phyloP scores from a whole-genome alignment of 2,113 vertebrate species.

The Nansenia antarctica region DNA sequence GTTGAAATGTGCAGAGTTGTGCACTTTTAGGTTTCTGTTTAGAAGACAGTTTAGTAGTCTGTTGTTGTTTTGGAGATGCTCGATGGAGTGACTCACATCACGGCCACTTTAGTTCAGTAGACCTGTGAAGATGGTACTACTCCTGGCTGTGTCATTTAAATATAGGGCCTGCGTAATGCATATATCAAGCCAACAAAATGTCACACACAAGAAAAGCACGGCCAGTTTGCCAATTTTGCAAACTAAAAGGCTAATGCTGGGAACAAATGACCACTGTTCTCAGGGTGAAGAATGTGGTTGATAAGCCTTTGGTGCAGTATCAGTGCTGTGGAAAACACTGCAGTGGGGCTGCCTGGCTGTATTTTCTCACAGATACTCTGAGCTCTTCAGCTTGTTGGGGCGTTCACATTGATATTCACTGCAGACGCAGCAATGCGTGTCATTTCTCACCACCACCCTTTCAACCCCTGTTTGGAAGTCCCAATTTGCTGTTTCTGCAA shows the following conservation, averaged over 20 bases:
- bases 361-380: conserved; percentile 66
- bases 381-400: conserved; percentile 58
- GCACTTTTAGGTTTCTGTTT: no score
- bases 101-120: no score
- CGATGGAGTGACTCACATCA: no score
- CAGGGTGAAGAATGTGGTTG: conserved; percentile 42
- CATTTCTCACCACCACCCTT: conserved; percentile 31
- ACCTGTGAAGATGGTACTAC: no score
- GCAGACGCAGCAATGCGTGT: conserved; percentile 64
- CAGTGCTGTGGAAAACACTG: conserved; percentile 71
- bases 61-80: no score
- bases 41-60: no score
- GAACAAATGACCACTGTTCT: background rate
- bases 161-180: background rate
- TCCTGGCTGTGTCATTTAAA: background rate
- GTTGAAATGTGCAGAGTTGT: no score
- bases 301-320: conserved; percentile 74
- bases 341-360: conserved; percentile 66
- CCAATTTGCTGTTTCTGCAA: background rate
- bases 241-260: background rate
- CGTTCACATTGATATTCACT: conserved; percentile 68
- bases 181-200: background rate
- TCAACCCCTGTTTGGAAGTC: background rate
- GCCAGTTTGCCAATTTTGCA: background rate
- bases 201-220: background rate